Base-by-base conservation (phyloP, 2,113 vertebrate genomes). In the rabbit (Oryctolagus cuniculus) region DNA sequence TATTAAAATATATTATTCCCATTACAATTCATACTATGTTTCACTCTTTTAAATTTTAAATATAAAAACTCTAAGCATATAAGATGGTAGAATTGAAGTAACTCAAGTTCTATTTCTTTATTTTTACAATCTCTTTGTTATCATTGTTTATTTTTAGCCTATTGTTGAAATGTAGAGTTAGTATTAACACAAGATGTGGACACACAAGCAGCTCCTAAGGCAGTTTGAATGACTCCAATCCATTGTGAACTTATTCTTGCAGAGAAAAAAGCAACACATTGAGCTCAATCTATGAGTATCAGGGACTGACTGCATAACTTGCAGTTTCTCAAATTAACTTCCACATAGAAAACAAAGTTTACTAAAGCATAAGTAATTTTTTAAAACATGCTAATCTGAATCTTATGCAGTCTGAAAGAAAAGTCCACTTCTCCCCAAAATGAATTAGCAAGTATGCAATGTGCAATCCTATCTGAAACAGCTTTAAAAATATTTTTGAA, bases 301-400 rank as follows among this genome's bases (percentile, higher is more conserved):
- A 69, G 58, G 80, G 16, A 36, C 25, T 69, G 9, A 51, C 51
- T 12, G 3, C 34, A 29, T 5, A 61, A 74, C 31, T 19, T 34
- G 21, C 4, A 53, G 11, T 67, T 89, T 93, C 19, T 81, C 58
- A 51, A 74, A 74, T 72, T 93, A 29, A 90, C 27, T 90, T 89
- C 75, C 63, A 58, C 24, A 49, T 10, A 61, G 44, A 92, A 89
- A 19, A 82, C 38, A 77, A 82, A 58, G 29, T 77, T 72, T 90
- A 72, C 44, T 75, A 82, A 90, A 67, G 19, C 29, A 22, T 25
- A 78, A 66, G 75, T 58, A 89, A 80, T 49, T 9, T 10, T 13
- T 44, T 55, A 78, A 87, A 92, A 63, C 15, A 21, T 36, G 38
- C 51, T 69, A 53, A 34, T 34, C 80, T 82, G 69, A 92, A 82